These are phyloP conservation scores for Drosophila lutescens DNA, from an alignment of 2,888 invertebrate species.

Conservation along the genomic window DNA sequence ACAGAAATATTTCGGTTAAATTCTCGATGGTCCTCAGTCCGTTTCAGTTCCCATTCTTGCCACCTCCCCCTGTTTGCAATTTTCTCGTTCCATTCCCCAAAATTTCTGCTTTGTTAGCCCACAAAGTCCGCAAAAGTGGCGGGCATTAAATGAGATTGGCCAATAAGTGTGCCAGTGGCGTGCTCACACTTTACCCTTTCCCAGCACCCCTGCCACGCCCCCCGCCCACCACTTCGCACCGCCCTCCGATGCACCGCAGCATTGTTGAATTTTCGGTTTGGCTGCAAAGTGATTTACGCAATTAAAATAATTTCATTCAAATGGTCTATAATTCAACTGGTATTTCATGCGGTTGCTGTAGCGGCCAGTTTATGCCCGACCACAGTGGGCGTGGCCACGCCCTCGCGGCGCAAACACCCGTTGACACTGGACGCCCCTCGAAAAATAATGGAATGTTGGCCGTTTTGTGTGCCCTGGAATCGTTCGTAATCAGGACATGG, in stretches of 20 bases:
- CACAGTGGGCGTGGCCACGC: constrained; percentile 35
- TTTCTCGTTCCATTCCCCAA: not conserved
- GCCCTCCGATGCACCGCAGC: constrained; percentile 44
- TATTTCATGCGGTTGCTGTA: constrained; percentile 64
- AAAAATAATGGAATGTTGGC: not conserved
- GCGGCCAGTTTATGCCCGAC: constrained; percentile 49
- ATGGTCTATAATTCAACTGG: constrained; percentile 77
- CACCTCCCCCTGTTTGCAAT: not conserved
- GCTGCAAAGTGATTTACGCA: constrained; percentile 78
- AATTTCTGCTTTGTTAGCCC: constrained; percentile 19
- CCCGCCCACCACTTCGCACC: not conserved
- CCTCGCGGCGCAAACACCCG: constrained; percentile 14
- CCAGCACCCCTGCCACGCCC: constrained; percentile 8
- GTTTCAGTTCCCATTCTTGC: not conserved
- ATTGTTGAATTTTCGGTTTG: constrained; percentile 71
- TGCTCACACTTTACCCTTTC: constrained; percentile 23
- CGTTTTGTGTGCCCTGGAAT: not conserved
- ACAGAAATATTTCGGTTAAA: constrained; percentile 65
- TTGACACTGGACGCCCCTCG: constrained; percentile 44
- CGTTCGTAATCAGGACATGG: not conserved
- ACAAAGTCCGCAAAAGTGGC: constrained; percentile 58
- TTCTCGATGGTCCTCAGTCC: constrained; percentile 40
- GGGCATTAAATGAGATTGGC: constrained; percentile 67
- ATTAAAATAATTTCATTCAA: constrained; percentile 79
- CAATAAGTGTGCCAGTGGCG: constrained; percentile 66